A percentile compares a stretch with the other conserved stretches of the same genome.
Conservation (phyloP, 2,888 invertebrate species). For the Athalia circularis region DNA sequence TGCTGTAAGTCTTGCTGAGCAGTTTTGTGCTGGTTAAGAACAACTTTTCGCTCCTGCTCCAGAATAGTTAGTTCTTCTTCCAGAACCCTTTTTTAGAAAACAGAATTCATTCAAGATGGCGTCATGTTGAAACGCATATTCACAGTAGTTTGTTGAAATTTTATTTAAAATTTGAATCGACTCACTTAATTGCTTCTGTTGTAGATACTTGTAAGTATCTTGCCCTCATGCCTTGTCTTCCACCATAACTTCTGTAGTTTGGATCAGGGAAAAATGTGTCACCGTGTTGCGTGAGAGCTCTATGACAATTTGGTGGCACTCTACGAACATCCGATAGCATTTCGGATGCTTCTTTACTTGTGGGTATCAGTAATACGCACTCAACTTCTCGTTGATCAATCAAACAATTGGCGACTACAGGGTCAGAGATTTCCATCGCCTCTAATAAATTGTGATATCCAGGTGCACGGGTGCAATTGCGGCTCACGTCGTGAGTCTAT, state of each 20-base stretch:
- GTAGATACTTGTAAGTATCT: slow-evolving; percentile 82
- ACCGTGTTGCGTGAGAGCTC: slow-evolving; percentile 81
- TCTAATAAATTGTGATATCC: slow-evolving; percentile 79
- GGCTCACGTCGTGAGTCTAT: slow-evolving; percentile 75
- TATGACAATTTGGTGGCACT: slow-evolving; percentile 82
- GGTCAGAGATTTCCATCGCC: slow-evolving; percentile 83
- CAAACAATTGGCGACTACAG: slow-evolving; percentile 88
- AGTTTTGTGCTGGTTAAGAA: slow-evolving; percentile 46
- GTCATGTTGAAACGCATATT: background rate
- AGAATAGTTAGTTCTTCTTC: slow-evolving; percentile 61
- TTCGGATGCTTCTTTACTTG: slow-evolving; percentile 81
- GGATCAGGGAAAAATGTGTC: slow-evolving; percentile 86
- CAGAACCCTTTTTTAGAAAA: slow-evolving; percentile 55
- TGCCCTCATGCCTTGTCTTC: slow-evolving; percentile 72
- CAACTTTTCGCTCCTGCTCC: slow-evolving; percentile 53
- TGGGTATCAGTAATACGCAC: slow-evolving; percentile 84
- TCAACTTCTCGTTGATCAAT: slow-evolving; percentile 88
- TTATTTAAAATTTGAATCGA: slow-evolving; percentile 48
- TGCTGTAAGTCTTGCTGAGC: slow-evolving; percentile 56
- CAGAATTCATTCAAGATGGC: background rate
- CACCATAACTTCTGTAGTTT: slow-evolving; percentile 84
- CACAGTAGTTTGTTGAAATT: background rate
- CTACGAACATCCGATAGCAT: slow-evolving; percentile 80
- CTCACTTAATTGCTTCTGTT: slow-evolving; percentile 79
- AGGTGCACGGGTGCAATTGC: slow-evolving; percentile 73